Conservation (phyloP, 2,888 invertebrate species). For the Tryphoninae sp. region DNA sequence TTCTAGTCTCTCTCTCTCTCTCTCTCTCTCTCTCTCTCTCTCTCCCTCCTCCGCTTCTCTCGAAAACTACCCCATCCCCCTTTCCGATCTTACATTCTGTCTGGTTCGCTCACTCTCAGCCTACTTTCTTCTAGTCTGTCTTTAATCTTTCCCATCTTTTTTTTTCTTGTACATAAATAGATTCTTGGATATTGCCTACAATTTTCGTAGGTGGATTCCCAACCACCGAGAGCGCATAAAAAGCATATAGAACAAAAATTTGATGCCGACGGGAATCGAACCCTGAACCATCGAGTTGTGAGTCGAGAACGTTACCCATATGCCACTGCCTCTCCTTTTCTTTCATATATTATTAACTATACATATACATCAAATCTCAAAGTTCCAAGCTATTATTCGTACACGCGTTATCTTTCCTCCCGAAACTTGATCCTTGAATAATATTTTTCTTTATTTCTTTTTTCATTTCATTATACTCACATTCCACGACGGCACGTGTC, state of each 20-base stretch:
- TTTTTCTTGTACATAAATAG: background rate
- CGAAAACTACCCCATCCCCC: slow-evolving; percentile 48
- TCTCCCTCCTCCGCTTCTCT: slow-evolving; percentile 64
- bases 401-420: slow-evolving; percentile 21
- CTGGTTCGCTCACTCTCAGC: slow-evolving; percentile 29
- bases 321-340: no score
- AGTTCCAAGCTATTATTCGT: background rate
- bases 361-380: slow-evolving; percentile 2
- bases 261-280: no score
- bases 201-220: no score
- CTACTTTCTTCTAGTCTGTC: slow-evolving; percentile 32
- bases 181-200: no score
- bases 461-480: slow-evolving; percentile 75
- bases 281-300: no score
- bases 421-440: slow-evolving; percentile 58
- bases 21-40: slow-evolving; percentile 18
- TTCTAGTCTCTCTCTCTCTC: slow-evolving; percentile 40
- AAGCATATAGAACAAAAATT: no score
- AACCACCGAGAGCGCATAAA: no score
- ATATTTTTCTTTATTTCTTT: slow-evolving; percentile 67
- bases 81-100: slow-evolving; percentile 56
- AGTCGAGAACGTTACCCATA: no score
- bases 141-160: slow-evolving; percentile 36
- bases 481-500: slow-evolving; percentile 73
- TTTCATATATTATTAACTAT: slow-evolving; percentile 21